Evolutionary conservation across 2,797 vertebrate genomes (phyloP).

Genomic region (Pseudotriccus pelzelni): DNA sequence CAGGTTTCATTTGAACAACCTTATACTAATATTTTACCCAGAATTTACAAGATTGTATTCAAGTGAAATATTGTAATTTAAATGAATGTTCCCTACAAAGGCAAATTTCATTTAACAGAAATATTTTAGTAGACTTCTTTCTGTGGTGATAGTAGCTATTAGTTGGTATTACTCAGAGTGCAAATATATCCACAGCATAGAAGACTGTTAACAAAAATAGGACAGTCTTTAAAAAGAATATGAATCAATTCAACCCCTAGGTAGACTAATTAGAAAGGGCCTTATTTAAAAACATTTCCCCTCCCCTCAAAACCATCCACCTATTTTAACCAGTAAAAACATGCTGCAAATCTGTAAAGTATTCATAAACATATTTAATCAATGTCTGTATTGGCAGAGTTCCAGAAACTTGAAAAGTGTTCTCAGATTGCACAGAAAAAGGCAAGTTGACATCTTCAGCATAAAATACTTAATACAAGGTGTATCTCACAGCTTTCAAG

Average conservation of each 20-base stretch:
- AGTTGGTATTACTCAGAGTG: not conserved
- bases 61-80: not conserved
- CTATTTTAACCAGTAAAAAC: not conserved
- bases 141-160: not conserved
- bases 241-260: not conserved
- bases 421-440: not conserved
- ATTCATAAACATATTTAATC: not conserved
- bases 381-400: not conserved
- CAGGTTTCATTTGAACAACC: not conserved
- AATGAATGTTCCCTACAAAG: not conserved
- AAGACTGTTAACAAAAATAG: not conserved
- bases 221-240: not conserved
- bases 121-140: not conserved
- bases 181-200: not conserved
- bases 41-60: not conserved
- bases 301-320: not conserved
- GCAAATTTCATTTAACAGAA: not conserved
- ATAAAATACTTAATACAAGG: not conserved
- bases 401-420: not conserved
- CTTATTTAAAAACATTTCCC: not conserved
- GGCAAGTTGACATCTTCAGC: not conserved
- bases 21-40: not conserved
- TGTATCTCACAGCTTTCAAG: too few species aligned
- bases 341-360: not conserved
- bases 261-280: not conserved